phyloP scores from a whole-genome alignment of 2,888 invertebrate species.

The Apamea epomidion region DNA sequence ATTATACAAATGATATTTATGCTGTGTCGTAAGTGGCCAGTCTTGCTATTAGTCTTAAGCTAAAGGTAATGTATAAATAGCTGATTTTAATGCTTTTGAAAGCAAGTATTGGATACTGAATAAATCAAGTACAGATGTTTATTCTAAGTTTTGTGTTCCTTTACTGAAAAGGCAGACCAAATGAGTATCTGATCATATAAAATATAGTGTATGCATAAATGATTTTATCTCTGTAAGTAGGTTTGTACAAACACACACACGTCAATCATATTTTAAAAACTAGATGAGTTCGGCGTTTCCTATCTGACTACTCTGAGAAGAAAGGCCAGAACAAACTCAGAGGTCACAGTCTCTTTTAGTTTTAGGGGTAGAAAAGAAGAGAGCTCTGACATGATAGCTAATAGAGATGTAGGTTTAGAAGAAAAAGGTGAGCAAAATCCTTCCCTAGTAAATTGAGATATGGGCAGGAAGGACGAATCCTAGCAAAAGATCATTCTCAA shows the following conservation, averaged over 20 bases:
- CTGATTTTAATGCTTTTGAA: slow-evolving; percentile 10
- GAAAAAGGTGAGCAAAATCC: background rate
- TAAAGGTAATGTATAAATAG: slow-evolving; percentile 8
- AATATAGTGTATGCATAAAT: no score
- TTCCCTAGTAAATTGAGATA: background rate
- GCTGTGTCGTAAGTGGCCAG: slow-evolving; percentile 25
- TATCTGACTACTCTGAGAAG: background rate
- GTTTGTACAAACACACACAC: no score
- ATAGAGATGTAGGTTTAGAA: background rate
- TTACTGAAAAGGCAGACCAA: background rate
- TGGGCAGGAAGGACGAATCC: background rate
- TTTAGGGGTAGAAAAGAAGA: background rate
- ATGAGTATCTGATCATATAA: background rate
- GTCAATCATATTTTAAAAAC: background rate
- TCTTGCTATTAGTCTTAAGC: slow-evolving; percentile 14
- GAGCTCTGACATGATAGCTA: background rate
- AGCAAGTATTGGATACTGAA: slow-evolving; percentile 21
- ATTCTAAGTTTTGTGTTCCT: background rate
- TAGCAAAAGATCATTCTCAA: background rate
- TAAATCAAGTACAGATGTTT: background rate
- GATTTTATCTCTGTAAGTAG: no score
- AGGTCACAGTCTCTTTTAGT: background rate
- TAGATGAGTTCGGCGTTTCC: background rate
- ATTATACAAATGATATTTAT: slow-evolving; percentile 55
- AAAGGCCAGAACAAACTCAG: background rate